Conservation (phyloP, 2,113 vertebrate genomes). For the Otocyon megalotis region DNA sequence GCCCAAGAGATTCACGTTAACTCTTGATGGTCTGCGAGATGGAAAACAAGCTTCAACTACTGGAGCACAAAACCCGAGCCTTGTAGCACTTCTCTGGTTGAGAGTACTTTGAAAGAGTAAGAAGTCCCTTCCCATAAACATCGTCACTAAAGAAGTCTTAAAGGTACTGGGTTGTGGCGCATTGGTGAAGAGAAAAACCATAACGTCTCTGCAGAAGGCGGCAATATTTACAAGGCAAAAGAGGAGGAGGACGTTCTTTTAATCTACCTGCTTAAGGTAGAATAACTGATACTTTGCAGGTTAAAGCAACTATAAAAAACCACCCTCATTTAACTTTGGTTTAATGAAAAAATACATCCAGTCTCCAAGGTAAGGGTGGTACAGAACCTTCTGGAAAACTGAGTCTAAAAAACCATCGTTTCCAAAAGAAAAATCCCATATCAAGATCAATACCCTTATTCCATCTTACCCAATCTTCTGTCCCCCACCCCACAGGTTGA, state of each 20-base stretch:
- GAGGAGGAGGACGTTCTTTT: not conserved
- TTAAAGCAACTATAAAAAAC: slow-evolving; percentile 56
- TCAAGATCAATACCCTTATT: slow-evolving; percentile 45
- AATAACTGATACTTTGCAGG: not conserved
- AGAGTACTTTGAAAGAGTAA: slow-evolving; percentile 14
- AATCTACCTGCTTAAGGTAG: not conserved
- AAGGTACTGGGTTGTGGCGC: not conserved
- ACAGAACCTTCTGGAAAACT: not conserved
- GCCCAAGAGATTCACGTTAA: slow-evolving; percentile 41
- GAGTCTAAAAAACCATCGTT: not conserved
- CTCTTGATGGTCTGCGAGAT: not conserved
- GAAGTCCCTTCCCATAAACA: slow-evolving; percentile 31
- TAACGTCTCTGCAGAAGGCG: not conserved
- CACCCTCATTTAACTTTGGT: slow-evolving; percentile 6
- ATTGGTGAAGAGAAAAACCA: slow-evolving; percentile 3
- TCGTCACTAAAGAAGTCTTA: not conserved
- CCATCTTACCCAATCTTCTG: not conserved
- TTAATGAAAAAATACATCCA: slow-evolving; percentile 58
- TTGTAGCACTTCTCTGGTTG: not conserved
- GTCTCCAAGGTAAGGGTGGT: slow-evolving; percentile 21
- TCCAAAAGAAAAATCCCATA: slow-evolving; percentile 56
- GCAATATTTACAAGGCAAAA: slow-evolving; percentile 5
- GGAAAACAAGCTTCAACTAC: slow-evolving; percentile 23
- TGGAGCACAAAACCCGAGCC: not conserved
- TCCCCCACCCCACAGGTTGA: not conserved